Evolutionary conservation across 2,113 vertebrate species (phyloP), one percentile per base, ranked within the genome.

Genomic region (Limnothrissa miodon): DNA sequence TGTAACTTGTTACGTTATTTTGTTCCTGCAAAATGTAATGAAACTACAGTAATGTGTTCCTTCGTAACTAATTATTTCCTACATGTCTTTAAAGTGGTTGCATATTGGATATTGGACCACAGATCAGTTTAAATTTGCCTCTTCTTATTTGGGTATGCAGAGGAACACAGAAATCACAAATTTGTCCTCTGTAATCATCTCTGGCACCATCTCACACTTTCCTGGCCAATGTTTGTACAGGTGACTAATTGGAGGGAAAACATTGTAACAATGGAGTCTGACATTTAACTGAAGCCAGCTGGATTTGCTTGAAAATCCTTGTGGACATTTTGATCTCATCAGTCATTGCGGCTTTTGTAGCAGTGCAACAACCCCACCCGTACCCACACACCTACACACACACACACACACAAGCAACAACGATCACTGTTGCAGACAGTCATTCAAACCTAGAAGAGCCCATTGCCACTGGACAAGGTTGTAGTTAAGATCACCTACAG

Each of bases 231-330:
- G 9, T 78, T 81, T 62, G 39, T 4, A 66, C 51, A 79, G 81
- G 48, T 80, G 80, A 48, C 62, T 56, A 81, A 78, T 78, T 81
- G 79, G 23, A 36, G 44, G 78, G 39, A 79, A 81, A 84, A 81
- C 83, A 81, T 44, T 74, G 39, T 66, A 74, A 74, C 59, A 78
- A 66, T 44, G 17, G 33, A 21, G 51, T 33, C 53, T 80, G 25
- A 66, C 78, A 83, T 83, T 80, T 62, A 17, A 48, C 36, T 70
- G 45, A 45, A 82, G 15, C 29, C 81, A 48, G n/a, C 11, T 66
- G 53, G 39, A 11, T 48, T 66, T n/a, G 29, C 39, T 39, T 11
- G 62, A 39, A 45, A 21, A 33, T 45, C n/a, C 17, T 74, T 46
- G 81, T 74, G 66, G 66, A 74, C 66, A 82, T 82, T 59, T 81